Conservation (phyloP, 2,888 invertebrate genomes). For the Drosophila monieri region DNA sequence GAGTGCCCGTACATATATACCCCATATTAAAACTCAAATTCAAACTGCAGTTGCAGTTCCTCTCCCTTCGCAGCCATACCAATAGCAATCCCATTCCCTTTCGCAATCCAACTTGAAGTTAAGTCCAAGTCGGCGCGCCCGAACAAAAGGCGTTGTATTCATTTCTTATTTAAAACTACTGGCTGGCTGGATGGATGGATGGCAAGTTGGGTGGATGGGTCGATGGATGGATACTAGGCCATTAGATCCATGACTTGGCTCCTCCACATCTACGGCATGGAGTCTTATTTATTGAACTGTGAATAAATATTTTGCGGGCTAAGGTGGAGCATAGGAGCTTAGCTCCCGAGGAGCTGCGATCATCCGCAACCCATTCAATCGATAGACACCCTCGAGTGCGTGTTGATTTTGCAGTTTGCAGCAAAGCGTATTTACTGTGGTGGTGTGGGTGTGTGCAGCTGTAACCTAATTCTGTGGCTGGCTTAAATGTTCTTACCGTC, state of each 20-base stretch:
- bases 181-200: conserved; percentile 26
- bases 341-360: conserved; percentile 19
- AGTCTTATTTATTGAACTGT: conserved; percentile 76
- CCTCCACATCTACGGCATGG: conserved; percentile 26
- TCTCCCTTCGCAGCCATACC: conserved; percentile 7
- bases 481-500: conserved; percentile 74
- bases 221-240: conserved; percentile 39
- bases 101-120: conserved; percentile 37
- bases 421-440: conserved; percentile 46
- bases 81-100: conserved; percentile 25
- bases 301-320: conserved; percentile 66
- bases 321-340: conserved; percentile 20
- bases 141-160: conserved; percentile 62
- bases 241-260: conserved; percentile 36
- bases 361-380: conserved; percentile 48
- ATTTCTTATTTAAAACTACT: conserved; percentile 72
- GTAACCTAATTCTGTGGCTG: conserved; percentile 67
- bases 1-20: conserved; percentile 11
- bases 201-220: conserved; percentile 28
- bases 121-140: conserved; percentile 45
- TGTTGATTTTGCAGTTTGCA: conserved; percentile 67
- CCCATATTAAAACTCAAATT: conserved; percentile 47
- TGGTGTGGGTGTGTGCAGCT: conserved; percentile 45
- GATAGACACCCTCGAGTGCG: conserved; percentile 52
- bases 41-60: conserved; percentile 27